phyloP scores from a whole-genome alignment of 2,888 invertebrate genomes.

The Lasioglossum calceatum region DNA sequence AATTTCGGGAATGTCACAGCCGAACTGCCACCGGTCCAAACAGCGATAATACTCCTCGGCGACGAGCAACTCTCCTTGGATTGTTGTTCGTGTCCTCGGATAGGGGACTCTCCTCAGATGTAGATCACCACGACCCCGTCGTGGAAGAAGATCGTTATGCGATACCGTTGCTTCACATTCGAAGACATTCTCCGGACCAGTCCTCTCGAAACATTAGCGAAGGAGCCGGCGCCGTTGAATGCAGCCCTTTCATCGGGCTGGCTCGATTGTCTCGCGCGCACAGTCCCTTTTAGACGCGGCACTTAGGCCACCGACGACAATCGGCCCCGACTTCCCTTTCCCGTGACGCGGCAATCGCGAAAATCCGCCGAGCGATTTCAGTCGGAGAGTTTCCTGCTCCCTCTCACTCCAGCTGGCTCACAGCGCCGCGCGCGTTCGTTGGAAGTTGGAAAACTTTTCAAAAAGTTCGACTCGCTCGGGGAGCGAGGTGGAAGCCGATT shows the following conservation, averaged over 20 bases:
- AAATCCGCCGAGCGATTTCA: constrained; percentile 42
- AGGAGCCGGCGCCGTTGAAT: constrained; percentile 42
- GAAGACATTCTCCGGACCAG: constrained; percentile 86
- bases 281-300: constrained; percentile 30
- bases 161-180: constrained; percentile 87
- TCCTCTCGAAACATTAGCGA: not conserved
- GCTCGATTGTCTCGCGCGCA: constrained; percentile 23
- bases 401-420: not conserved
- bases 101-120: not conserved
- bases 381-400: not conserved
- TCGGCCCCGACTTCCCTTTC: constrained; percentile 23
- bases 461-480: constrained; percentile 21
- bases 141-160: constrained; percentile 89
- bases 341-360: constrained; percentile 22
- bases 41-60: not conserved
- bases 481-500: constrained; percentile 30
- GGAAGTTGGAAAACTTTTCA: constrained; percentile 18
- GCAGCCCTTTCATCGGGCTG: not conserved
- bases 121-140: constrained; percentile 85
- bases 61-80: not conserved
- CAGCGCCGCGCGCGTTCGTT: not conserved
- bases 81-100: not conserved
- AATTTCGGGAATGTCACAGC: constrained; percentile 18
- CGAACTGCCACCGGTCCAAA: not conserved
- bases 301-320: constrained; percentile 29